These are phyloP conservation scores for Zygaena filipendulae DNA, from an alignment of 2,888 invertebrate species.

Conservation along the genomic window DNA sequence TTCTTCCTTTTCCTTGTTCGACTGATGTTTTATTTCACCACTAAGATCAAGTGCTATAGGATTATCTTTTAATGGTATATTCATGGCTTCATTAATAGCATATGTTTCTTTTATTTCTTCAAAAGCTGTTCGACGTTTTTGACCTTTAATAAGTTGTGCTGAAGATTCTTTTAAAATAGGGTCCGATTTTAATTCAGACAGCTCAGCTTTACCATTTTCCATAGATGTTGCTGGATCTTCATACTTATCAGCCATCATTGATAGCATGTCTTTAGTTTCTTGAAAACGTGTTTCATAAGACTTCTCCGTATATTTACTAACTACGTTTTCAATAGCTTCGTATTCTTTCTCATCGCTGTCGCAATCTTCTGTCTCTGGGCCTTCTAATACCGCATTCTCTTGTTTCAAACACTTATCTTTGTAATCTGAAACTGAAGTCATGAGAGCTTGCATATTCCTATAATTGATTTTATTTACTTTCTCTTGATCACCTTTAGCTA, in stretches of 20 bases:
- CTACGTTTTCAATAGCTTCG: constrained; percentile 46
- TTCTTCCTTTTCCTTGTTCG: constrained; percentile 12
- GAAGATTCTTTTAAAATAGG: constrained; percentile 42
- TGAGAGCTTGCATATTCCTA: constrained; percentile 43
- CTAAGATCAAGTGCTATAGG: constrained; percentile 29
- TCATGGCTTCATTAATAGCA: constrained; percentile 43
- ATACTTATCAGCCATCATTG: constrained; percentile 40
- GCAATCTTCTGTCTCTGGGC: constrained; percentile 14
- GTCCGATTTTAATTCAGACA: constrained; percentile 20
- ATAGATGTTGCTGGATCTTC: constrained; percentile 25
- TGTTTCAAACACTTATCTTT: constrained; percentile 21
- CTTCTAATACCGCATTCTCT: constrained; percentile 5
- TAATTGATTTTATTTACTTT: constrained; percentile 40
- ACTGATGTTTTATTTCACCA: constrained; percentile 23
- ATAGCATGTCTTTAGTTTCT: constrained; percentile 53
- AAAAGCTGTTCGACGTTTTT: constrained; percentile 28
- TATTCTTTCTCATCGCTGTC: constrained; percentile 36
- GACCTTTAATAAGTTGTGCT: constrained; percentile 29
- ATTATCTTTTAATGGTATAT: constrained; percentile 40
- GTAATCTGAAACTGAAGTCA: constrained; percentile 31
- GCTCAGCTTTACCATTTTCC: constrained; percentile 8
- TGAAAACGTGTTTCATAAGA: constrained; percentile 50
- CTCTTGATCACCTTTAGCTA: constrained; percentile 30
- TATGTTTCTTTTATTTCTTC: constrained; percentile 42
- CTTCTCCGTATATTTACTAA: constrained; percentile 47